Conservation (phyloP, 2,113 vertebrate species). For the Tachysurus vachellii region DNA sequence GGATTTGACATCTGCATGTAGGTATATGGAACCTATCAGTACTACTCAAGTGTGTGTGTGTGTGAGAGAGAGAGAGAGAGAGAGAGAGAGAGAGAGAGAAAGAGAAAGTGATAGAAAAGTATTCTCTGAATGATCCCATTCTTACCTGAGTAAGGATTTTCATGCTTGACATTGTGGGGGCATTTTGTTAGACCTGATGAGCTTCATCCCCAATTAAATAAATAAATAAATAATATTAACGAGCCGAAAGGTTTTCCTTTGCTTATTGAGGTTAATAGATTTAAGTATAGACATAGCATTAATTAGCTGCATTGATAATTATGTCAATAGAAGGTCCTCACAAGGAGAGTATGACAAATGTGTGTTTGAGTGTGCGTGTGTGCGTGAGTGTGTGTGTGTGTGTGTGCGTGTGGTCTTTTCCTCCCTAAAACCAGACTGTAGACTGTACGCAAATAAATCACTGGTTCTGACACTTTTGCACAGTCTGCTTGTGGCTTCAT, state of each 20-base stretch:
- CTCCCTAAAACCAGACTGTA: neutral
- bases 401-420: neutral
- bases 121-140: neutral
- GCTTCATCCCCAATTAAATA: too few relatives aligned
- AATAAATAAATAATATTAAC: neutral
- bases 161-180: neutral
- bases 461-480: slow-evolving; percentile 22
- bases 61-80: neutral
- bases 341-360: neutral
- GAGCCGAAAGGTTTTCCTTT: neutral
- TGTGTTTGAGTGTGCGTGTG: neutral
- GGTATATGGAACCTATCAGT: neutral
- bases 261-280: neutral
- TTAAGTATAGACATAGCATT: neutral
- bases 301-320: neutral
- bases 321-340: neutral
- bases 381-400: neutral
- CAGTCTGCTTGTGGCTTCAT: slow-evolving; percentile 40
- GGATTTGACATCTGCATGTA: neutral
- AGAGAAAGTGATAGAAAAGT: too few relatives aligned
- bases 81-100: too few relatives aligned
- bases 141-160: neutral
- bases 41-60: neutral
- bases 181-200: neutral
- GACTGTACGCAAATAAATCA: neutral